Conservation (phyloP, 2,113 vertebrate species). For the Cryptoleucopteryx plumbea region DNA sequence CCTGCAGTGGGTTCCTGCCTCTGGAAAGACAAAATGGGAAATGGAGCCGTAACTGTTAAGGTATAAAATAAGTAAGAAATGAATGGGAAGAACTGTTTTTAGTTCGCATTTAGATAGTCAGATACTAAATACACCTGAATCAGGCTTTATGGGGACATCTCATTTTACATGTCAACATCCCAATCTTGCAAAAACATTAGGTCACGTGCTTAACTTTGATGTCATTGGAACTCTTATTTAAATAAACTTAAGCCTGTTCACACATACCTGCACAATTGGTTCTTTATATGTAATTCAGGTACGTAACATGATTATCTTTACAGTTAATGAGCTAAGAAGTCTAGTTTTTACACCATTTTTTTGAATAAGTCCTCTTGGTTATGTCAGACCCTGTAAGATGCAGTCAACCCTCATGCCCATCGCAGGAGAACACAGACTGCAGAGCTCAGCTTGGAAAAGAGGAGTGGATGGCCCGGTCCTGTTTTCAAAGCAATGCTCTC, state of each 20-base stretch:
- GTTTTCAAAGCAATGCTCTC: background rate
- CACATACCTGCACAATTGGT: background rate
- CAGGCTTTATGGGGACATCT: background rate
- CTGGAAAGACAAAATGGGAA: background rate
- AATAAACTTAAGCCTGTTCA: background rate
- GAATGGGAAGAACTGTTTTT: background rate
- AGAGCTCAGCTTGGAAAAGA: background rate
- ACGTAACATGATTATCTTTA: background rate
- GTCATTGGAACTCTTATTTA: background rate
- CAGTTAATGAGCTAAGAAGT: background rate
- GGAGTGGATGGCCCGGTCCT: background rate
- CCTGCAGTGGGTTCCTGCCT: background rate
- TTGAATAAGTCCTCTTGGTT: background rate
- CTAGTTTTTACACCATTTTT: background rate
- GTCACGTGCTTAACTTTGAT: background rate
- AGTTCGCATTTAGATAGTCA: background rate
- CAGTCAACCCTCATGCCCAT: rapidly evolving
- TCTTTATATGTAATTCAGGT: background rate
- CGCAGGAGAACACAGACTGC: background rate
- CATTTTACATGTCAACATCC: background rate
- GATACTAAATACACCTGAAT: background rate
- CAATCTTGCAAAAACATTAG: background rate
- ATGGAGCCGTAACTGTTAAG: rapidly evolving
- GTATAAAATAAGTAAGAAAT: background rate
- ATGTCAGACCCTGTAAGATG: background rate